Evolutionary conservation across 2,113 vertebrate species (phyloP), one percentile per base, ranked within the genome.

Genomic region (Cryptomyrus ogoouensis): DNA sequence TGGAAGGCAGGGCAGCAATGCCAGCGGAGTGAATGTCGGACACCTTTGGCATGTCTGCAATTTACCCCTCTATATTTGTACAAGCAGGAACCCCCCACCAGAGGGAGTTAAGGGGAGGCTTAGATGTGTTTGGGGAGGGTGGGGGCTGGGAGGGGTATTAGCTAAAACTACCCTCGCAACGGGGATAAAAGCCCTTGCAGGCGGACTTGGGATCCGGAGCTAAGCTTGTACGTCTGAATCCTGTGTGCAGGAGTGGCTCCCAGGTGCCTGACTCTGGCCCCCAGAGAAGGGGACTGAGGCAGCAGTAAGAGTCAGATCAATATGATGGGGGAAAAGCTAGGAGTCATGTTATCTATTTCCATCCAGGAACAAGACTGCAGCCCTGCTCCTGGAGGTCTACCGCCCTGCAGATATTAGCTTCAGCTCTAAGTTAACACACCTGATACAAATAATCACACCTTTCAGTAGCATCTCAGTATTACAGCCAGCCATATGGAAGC

Each of bases 261-360:
- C 6, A 31, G 85, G 83, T 52, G 5, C 47, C 39, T 42, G 77
- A 66, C 62, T 86, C 24, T 1, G 46, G 15, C 50, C 46, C 50
- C 85, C 85, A 56, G 49, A 35, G 85, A 31, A 87, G 46, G 49
- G 49, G 27, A 35, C 5, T 50, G n/a, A 52, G 49, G 85, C 31
- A 44, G 77, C 77, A 83, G 39, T 17, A 84, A 46, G 42, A 39
- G n/a, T 47, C 15, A 35, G 5, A 84, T 44, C 24, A 84, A 39
- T 31, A 27, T 46, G 88, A 90, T 44, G 87, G 74, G 66, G 85
- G 86, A 91, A 91, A 87, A 70, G 21, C 21, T 8, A 42, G 21
- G 85, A 83, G 80, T 39, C 83, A 50, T 27, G 47, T 86, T 47
- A 50, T 50, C 83, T 86, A 13, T 27, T 86, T 27, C 46, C 24